These are phyloP conservation scores for Eclectus roratus DNA, from an alignment of 2,113 vertebrate genomes.

Conservation along the genomic window DNA sequence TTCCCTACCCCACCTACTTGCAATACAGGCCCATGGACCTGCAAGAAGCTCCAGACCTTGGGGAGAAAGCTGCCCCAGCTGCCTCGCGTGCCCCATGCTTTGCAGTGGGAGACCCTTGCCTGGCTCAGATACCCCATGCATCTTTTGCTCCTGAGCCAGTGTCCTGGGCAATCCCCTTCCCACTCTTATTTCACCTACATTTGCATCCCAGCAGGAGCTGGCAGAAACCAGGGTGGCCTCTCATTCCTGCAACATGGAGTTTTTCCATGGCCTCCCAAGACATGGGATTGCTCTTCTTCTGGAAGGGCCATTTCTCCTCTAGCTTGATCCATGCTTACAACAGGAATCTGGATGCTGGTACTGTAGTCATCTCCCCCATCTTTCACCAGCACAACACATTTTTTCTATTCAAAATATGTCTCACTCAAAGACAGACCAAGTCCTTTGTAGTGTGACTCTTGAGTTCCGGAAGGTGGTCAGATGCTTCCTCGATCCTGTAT, in stretches of 20 bases:
- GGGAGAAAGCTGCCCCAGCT: neutral
- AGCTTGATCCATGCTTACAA: accelerated
- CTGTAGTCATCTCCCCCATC: neutral
- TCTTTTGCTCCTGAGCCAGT: neutral
- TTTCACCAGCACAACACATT: neutral
- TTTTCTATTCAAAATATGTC: neutral
- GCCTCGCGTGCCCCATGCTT: accelerated
- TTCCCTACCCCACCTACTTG: neutral
- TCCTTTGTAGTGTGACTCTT: neutral
- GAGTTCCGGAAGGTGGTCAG: neutral
- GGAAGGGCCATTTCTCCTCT: neutral
- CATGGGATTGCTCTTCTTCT: neutral
- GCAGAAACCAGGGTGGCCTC: neutral
- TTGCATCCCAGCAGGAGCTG: accelerated
- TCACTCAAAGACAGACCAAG: neutral
- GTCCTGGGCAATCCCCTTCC: neutral
- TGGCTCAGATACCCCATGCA: accelerated
- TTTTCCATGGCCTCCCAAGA: neutral
- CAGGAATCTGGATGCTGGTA: neutral
- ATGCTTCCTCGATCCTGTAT: accelerated
- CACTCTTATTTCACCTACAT: accelerated
- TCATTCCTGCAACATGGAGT: neutral
- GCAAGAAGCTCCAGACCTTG: neutral
- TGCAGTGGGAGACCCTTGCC: accelerated
- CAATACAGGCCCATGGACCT: neutral